Evolutionary conservation across 1,140 invertebrate species (phyloP), one percentile per base, ranked within the genome.

Genomic region (Caenorhabditis remanei): DNA sequence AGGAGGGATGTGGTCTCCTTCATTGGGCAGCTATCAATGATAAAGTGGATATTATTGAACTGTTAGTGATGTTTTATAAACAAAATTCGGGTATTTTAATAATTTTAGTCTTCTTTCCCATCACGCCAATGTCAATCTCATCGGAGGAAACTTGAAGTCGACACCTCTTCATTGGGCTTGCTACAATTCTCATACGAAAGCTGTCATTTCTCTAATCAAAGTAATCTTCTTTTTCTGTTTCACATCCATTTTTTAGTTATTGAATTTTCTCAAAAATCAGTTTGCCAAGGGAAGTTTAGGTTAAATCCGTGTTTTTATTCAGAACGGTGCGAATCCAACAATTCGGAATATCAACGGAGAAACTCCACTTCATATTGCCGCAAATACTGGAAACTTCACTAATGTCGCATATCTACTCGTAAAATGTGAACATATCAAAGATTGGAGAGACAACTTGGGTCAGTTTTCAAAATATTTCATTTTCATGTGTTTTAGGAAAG

Each of bases 141-240:
- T 79, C 24, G 71, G 71, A 79, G 71, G 71, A 13, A 21, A 79
- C 13, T 21, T 79, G 71, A n/a, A 24, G 24, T 79, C 71, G n/a
- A 79, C 71, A 13, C 46, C 71, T 50, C 71, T 79, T 50, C 71
- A 79, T n/a, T 79, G 71, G 71, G 71, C 71, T 4, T 79, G 71
- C 21, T 79, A 79, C 53, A 79, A 79, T 11, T 48, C 71, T 21
- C 43, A 50, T 14, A 13, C 53, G 4, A n/a, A 7, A 50, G 71
- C 71, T 21, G 71, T 79, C 11, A 14, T 79, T 14, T 41, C 13
- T 24, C 71, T 79, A 6, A 40, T 79, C 19, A 79, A 79, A 21
- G 71, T 79, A 19, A 21, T 4, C 3, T 21, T 40, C 32, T 40
- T 24, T 65, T 65, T 53, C 50, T 40, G 32, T 32, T 65, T 41